Percentiles rank a stretch among this genome's conserved stretches.
These are phyloP conservation scores for Gulo gulo DNA, from an alignment of 2,113 vertebrate genomes.

Conservation along the genomic window DNA sequence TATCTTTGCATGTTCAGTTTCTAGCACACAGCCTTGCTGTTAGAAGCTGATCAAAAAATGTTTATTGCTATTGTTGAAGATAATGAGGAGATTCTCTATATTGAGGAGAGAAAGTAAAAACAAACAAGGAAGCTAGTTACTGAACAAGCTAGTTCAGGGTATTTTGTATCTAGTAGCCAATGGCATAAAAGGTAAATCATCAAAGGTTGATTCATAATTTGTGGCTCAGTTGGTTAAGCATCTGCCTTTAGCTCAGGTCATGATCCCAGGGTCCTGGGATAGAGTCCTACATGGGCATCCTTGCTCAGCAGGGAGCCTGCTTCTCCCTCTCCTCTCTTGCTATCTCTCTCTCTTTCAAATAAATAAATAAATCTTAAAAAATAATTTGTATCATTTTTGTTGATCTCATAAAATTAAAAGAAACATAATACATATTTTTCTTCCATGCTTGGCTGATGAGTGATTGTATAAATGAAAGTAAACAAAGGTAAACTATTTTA, in stretches of 20 bases:
- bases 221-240: not conserved
- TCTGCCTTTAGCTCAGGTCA: too few species aligned
- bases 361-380: not conserved
- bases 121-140: not conserved
- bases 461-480: constrained; percentile 31
- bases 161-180: constrained; percentile 28
- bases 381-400: constrained; percentile 58
- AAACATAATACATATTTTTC: constrained; percentile 59
- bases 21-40: not conserved
- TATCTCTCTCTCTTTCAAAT: not conserved
- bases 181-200: constrained; percentile 46
- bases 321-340: not conserved
- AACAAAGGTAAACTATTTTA: constrained; percentile 36
- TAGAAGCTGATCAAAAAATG: constrained; percentile 13
- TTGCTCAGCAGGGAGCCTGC: not conserved
- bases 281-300: not conserved
- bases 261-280: not conserved
- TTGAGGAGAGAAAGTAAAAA: constrained; percentile 1
- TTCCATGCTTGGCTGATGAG: constrained; percentile 22
- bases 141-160: not conserved
- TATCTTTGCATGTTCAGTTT: not conserved
- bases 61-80: not conserved
- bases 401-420: constrained; percentile 55
- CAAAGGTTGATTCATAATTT: constrained; percentile 47
- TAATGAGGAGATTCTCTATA: not conserved